Evolutionary conservation across 2,113 vertebrate species (phyloP), one percentile per base, ranked within the genome.

Genomic region (Erythrolamprus reginae): DNA sequence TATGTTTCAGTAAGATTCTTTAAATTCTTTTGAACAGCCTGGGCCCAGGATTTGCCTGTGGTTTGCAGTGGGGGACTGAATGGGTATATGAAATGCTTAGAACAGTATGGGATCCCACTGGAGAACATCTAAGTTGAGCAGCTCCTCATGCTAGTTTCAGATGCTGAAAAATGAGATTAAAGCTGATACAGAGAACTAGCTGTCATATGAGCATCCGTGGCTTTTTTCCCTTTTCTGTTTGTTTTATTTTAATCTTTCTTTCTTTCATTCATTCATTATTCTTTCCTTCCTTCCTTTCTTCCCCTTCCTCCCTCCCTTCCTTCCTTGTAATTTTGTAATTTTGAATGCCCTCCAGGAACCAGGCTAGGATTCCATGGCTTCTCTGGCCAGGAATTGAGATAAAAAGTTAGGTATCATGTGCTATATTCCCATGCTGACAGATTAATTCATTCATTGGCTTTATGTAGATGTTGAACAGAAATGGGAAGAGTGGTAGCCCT

Each of bases 1-100:
- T 85, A 0, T 96, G 96, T 6, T 82, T 93, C 90, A 0, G 96
- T 96, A 90, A 95, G 94, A 38, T 24, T 45, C 0, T 6, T 0
- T 90, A 89, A 89, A 0, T 58, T 21, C 17, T 26, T 90, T 45
- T 10, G 55, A 58, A 50, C 28, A 51, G 38, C 19, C 33, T 21
- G 48, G 19, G 19, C 5, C 53, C 21, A 48, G 28, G 15, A 55
- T 23, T 47, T 3, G 21, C n/a, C 24, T 45, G 19, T 33, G 5
- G 21, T 7, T 12, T 48, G 38, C 42, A 50, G 53, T 0, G 33
- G 19, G 52, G 53, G 10, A 84, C 19, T 48, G 26, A 58, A n/a
- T 10, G 24, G 9, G 5, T 50, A 33, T 38, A 33, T 38, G 21
- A 85, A 33, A 15, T 65, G 19, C 23, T 19, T 47, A 33, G 12